Conservation (phyloP, 2,113 vertebrate genomes). For the Aplodontia rufa region DNA sequence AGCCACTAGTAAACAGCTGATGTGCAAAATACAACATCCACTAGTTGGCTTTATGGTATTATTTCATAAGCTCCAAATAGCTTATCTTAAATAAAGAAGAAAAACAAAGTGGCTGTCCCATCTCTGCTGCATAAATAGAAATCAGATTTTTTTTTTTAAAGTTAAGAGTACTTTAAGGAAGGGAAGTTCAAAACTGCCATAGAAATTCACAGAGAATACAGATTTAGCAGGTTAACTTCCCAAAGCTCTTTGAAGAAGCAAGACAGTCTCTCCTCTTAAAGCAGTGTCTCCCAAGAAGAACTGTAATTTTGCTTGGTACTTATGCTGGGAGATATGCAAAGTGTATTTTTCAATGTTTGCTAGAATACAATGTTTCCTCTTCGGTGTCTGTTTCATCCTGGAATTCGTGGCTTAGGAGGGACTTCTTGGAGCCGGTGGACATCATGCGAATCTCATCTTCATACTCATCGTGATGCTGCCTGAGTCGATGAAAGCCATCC, state of each 20-base stretch:
- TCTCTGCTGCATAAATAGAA: constrained; percentile 78
- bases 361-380: constrained; percentile 96
- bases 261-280: constrained; percentile 47
- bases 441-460: constrained; percentile 96
- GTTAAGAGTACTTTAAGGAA: constrained; percentile 65
- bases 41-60: constrained; percentile 66
- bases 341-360: constrained; percentile 90
- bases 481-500: constrained; percentile 96
- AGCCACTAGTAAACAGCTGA: constrained; percentile 74
- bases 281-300: constrained; percentile 73
- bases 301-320: constrained; percentile 54
- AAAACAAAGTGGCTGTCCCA: constrained; percentile 70
- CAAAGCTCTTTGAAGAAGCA: constrained; percentile 74
- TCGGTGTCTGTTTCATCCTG: constrained; percentile 99
- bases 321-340: constrained; percentile 53
- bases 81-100: constrained; percentile 74
- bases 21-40: constrained; percentile 69
- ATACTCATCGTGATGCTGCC: constrained; percentile 95
- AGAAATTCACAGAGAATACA: constrained; percentile 75
- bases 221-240: constrained; percentile 76
- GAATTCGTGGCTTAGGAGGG: constrained; percentile 95
- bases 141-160: constrained; percentile 63
- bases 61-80: constrained; percentile 70
- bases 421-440: constrained; percentile 97
- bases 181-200: constrained; percentile 75